Base-by-base conservation (phyloP, 2,888 invertebrate species). In the Melolontha melolontha region DNA sequence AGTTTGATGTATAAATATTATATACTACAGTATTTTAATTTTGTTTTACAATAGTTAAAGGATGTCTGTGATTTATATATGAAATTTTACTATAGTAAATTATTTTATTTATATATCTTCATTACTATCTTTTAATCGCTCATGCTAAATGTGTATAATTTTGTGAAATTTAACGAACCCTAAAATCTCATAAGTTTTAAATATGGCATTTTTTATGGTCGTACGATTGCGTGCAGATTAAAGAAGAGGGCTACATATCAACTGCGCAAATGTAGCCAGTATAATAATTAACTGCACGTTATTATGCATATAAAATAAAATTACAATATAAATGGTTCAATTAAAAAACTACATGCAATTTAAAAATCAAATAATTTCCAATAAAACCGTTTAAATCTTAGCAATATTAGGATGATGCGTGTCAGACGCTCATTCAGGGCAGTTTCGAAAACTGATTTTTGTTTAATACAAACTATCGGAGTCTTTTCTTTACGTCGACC, bases 401-500 rank as follows among this genome's bases (percentile, higher is more conserved):
- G 34, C 34, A 10, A 34, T 34, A 34, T 34, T 34, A 34, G 47
- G 66, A 52, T 42, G 54, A 47, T 70, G 75, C 75, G 75, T 75
- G 75, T 73, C 72, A 68, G 70, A 67, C 72, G 40, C 72, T 73
- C 73, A 75, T 75, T 70, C 71, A 62, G 72, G 50, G 51, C 67
- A 69, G 69, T 67, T 72, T 74, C 72, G 71, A 72, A 75, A 74
- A 74, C 72, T 70, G 71, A 71, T 72, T 74, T 72, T 73, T 73
- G 73, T 72, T 34, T 34, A 34, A 73, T 72, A 72, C 69, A 69
- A 70, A 71, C 70, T 70, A 69, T 70, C 68, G 50, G 55, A 68
- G 67, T 57, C 29, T 40, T 65, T 65, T 57, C 52, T 39, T 68
- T 70, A 49, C 44, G 70, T 47, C 69, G 72, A 71, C 41, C 59